Base-by-base conservation (phyloP, 2,113 vertebrate genomes). In the Coracopsis vasa region DNA sequence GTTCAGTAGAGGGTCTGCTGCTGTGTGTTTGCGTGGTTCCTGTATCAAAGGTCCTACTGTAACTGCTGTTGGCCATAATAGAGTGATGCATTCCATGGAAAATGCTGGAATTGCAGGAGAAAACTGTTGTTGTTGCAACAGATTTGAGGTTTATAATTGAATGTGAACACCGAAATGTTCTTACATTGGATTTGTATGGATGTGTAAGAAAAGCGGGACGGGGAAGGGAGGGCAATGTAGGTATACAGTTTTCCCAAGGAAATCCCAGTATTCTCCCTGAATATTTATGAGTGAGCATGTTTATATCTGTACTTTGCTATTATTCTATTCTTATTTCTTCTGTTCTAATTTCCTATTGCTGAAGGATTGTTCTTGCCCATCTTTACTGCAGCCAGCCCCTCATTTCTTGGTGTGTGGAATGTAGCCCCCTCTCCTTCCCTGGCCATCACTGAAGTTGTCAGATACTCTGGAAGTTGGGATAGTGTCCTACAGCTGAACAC, bases 401-500 rank as follows among this genome's bases (percentile, higher is more conserved):
- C 20, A 10, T 58, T 58, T n/a, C 54, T n/a, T n/a, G 33, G 20
- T n/a, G 56, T n/a, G 56, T n/a, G 56, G 20, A n/a, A 23, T 58
- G 56, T 23, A n/a, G 33, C 56, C 56, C 31, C n/a, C 56, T 58
- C 33, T 48, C 42, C 56, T 54, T 18, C 31, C 80, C 24, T 27
- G 37, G 24, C 62, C 58, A 1, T 4, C 16, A 0, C 51, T 48
- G 11, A 4, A 11, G 5, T 14, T 58, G 60, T 24, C 61, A 5
- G 9, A 6, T 53, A 3, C 61, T 33, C 81, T 51, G 54, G 42
- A 45, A 48, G 4, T 0, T 31, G 39, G 50, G 45, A 19, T 45
- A 24, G 23, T 0, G 3, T 62, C 33, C 54, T 23, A 13, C 29
- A 42, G 4, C 62, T 23, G 11, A 7, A 9, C 9, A 13, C 11